Percentiles rank a stretch among this genome's conserved stretches.
phyloP scores from a whole-genome alignment of 2,113 vertebrate genomes.

The Channa argus region DNA sequence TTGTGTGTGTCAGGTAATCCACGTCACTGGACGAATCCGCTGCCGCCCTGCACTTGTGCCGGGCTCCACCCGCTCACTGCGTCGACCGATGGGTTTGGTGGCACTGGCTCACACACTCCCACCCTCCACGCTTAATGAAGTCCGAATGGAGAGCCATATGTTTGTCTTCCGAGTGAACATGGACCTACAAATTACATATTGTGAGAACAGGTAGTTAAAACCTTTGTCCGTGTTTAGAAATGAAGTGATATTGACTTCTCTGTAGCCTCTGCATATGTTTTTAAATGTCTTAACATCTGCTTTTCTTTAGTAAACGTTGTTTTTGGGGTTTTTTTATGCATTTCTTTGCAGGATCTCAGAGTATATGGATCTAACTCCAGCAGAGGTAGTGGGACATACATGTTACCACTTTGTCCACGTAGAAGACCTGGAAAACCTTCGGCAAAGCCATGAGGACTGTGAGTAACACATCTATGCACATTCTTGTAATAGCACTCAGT shows the following conservation, averaged over 20 bases:
- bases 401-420: conserved; percentile 91
- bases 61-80: conserved; percentile 75
- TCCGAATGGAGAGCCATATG: conserved; percentile 92
- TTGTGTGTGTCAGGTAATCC: conserved; percentile 86
- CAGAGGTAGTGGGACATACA: conserved; percentile 90
- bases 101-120: conserved; percentile 90
- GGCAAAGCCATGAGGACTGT: conserved; percentile 92
- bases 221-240: neutral
- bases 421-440: conserved; percentile 88
- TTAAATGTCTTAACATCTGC: conserved; percentile 19
- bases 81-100: conserved; percentile 88
- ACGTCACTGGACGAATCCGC: conserved; percentile 88
- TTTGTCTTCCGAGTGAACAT: conserved; percentile 93
- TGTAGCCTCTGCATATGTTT: neutral
- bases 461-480: conserved; percentile 57
- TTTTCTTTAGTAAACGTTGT: conserved; percentile 29
- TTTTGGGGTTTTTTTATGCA: conserved; percentile 18
- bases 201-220: conserved; percentile 88
- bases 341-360: conserved; percentile 86
- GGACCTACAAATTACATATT: conserved; percentile 92
- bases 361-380: conserved; percentile 91
- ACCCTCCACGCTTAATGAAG: conserved; percentile 90
- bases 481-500: neutral
- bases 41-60: conserved; percentile 81
- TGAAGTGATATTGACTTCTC: neutral